A percentile compares a stretch with the other conserved stretches of the same genome.
phyloP scores from a whole-genome alignment of 2,113 vertebrate species.

The Cyanoderma ruficeps region DNA sequence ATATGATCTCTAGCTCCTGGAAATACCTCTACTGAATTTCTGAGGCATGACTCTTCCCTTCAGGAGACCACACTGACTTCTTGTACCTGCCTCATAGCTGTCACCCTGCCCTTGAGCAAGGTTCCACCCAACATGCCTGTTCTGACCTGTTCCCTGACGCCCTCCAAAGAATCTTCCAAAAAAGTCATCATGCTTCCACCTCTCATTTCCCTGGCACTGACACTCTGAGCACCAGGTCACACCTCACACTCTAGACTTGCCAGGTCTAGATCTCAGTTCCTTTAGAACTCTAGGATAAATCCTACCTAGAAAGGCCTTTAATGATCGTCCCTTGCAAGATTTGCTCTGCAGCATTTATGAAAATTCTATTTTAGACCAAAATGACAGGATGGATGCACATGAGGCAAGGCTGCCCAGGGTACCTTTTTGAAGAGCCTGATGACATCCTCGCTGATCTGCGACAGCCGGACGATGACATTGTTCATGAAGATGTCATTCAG shows the following conservation, averaged over 20 bases:
- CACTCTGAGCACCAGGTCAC: not conserved
- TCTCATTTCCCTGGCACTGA: not conserved
- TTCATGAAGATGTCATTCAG: constrained; percentile 98
- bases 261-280: not conserved
- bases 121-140: not conserved
- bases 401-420: not conserved
- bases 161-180: not conserved
- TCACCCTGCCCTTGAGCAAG: not conserved
- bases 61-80: not conserved
- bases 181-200: not conserved
- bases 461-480: constrained; percentile 95
- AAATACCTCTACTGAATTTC: not conserved
- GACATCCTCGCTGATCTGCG: constrained; percentile 97
- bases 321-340: not conserved
- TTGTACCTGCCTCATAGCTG: not conserved
- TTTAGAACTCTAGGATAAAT: not conserved
- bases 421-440: constrained; percentile 99
- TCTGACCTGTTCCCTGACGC: not conserved
- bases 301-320: not conserved
- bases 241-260: not conserved
- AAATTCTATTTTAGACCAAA: not conserved
- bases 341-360: not conserved
- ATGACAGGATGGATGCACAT: not conserved
- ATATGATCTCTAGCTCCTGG: not conserved
- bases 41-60: not conserved